phyloP scores from a whole-genome alignment of 2,113 vertebrate genomes.

The Phalacrocorax carbo region DNA sequence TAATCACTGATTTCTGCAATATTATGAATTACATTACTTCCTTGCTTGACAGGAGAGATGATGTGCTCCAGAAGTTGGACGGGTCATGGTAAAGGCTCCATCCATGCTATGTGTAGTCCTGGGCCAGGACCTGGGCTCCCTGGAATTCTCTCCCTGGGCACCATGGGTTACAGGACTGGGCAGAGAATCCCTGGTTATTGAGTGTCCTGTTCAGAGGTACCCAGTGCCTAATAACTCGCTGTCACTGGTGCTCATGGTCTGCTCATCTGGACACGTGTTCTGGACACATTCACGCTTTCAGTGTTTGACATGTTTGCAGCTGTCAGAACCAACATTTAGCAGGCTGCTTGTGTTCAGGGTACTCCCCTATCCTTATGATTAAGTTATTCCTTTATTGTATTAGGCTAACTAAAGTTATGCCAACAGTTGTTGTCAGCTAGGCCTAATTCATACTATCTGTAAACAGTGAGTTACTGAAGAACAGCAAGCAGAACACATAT shows the following conservation, averaged over 20 bases:
- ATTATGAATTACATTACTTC: neutral
- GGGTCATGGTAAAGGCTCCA: neutral
- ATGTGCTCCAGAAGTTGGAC: accelerated
- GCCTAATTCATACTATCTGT: neutral
- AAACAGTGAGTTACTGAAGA: neutral
- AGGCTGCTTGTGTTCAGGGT: neutral
- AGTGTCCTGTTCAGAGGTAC: neutral
- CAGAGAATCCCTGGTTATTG: neutral
- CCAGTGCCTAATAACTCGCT: neutral
- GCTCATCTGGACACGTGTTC: neutral
- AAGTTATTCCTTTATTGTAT: neutral
- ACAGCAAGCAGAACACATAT: neutral
- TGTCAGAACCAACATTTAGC: neutral
- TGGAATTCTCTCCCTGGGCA: neutral
- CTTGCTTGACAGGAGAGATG: neutral
- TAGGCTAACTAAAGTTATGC: neutral
- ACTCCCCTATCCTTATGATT: neutral
- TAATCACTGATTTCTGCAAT: neutral
- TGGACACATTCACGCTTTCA: neutral
- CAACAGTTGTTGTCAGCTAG: neutral
- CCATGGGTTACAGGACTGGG: neutral
- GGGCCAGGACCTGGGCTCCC: neutral
- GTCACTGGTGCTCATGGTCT: neutral
- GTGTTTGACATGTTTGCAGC: neutral
- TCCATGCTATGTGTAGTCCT: neutral